A percentile compares a stretch with the other conserved stretches of the same genome.
Conservation (phyloP, 2,888 invertebrate genomes). For the Lordiphosa andalusiaca region DNA sequence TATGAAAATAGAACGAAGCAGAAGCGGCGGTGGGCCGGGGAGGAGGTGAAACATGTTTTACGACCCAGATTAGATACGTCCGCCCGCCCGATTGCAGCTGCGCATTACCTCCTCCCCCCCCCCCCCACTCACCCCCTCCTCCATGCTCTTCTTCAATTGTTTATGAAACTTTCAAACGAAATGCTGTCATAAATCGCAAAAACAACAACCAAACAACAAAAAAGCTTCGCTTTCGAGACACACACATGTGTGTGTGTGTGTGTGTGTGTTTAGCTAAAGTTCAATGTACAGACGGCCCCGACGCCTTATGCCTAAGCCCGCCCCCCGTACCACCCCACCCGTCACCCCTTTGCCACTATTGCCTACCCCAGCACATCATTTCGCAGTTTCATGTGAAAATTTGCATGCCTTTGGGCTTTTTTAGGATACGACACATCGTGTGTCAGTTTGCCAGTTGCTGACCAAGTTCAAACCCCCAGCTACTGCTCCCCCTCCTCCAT, state of each 20-base stretch:
- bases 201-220: slow-evolving; percentile 3
- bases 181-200: slow-evolving; percentile 49
- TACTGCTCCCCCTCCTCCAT: not conserved
- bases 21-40: not conserved
- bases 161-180: slow-evolving; percentile 52
- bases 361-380: slow-evolving; percentile 21
- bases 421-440: slow-evolving; percentile 3
- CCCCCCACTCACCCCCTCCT: too few relatives aligned
- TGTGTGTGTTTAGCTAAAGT: slow-evolving; percentile 34
- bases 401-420: slow-evolving; percentile 39
- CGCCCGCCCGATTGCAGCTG: slow-evolving; percentile 35
- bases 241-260: too few relatives aligned
- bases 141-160: slow-evolving; percentile 41
- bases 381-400: slow-evolving; percentile 56
- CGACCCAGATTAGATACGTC: slow-evolving; percentile 56
- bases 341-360: not conserved
- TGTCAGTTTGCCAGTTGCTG: not conserved
- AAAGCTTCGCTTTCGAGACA: slow-evolving; percentile 3
- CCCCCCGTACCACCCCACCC: not conserved
- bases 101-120: slow-evolving; percentile 9
- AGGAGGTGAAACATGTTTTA: slow-evolving; percentile 36
- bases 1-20: slow-evolving; percentile 1
- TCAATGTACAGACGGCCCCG: slow-evolving; percentile 51
- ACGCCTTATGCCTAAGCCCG: not conserved
- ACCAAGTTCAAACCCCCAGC: not conserved